Percentiles rank a stretch among this genome's conserved stretches.
Conservation (phyloP, 2,113 vertebrate species). For the Pitta sordida region DNA sequence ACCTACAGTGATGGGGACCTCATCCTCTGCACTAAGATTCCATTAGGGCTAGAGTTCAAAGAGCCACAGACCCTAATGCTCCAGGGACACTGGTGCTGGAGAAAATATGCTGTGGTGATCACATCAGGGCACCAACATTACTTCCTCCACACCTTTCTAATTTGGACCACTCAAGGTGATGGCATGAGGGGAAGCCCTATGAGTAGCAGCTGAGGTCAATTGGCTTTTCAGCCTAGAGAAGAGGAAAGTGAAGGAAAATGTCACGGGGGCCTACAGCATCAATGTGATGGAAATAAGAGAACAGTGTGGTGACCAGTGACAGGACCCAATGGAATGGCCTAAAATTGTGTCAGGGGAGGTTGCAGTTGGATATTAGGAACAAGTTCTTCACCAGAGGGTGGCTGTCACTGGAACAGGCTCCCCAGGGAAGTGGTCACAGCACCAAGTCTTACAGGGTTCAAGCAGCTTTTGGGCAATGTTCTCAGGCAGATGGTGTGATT, state of each 20-base stretch:
- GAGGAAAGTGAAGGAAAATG: neutral
- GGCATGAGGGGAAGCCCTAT: neutral
- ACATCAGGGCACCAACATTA: rapidly evolving
- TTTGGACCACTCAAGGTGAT: too few species aligned
- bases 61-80: neutral
- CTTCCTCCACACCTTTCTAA: neutral
- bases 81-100: neutral
- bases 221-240: neutral
- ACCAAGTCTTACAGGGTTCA: neutral
- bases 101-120: neutral
- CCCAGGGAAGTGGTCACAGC: neutral
- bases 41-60: neutral
- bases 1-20: neutral
- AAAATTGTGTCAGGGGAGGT: neutral
- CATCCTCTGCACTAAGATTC: neutral
- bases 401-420: neutral
- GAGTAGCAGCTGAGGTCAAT: neutral
- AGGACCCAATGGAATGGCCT: neutral
- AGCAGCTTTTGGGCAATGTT: too few species aligned
- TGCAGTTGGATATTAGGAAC: neutral
- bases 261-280: too few species aligned
- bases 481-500: neutral
- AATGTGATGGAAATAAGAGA: neutral
- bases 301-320: neutral
- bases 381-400: neutral